Percentiles rank a stretch among this genome's conserved stretches.
phyloP scores from a whole-genome alignment of 2,113 vertebrate species.

The Myodes glareolus region DNA sequence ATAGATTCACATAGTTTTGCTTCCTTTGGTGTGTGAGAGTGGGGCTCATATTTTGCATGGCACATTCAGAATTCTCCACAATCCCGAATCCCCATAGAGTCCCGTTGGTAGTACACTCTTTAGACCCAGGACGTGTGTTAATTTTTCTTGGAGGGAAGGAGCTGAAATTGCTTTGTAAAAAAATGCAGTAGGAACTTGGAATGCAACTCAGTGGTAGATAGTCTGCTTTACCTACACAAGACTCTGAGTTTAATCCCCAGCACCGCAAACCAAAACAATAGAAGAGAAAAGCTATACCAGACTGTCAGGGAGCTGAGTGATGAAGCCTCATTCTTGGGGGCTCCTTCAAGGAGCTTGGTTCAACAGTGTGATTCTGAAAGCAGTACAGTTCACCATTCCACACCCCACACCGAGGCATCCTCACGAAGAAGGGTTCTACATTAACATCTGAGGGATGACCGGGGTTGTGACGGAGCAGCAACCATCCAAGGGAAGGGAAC shows the following conservation, averaged over 20 bases:
- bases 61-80: conserved; percentile 14
- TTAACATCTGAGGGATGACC: conserved; percentile 13
- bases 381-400: neutral
- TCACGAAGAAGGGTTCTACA: neutral
- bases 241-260: neutral
- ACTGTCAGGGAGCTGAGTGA: neutral
- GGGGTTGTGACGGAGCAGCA: conserved; percentile 34
- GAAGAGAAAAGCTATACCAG: neutral
- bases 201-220: neutral
- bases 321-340: conserved; percentile 2
- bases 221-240: neutral
- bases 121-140: conserved; percentile 21
- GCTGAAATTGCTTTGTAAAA: conserved; percentile 58
- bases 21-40: neutral
- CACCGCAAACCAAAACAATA: neutral
- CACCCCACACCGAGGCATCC: neutral
- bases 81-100: conserved; percentile 56
- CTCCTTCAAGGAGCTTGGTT: conserved; percentile 2
- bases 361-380: neutral
- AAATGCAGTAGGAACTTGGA: neutral
- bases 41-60: conserved; percentile 37
- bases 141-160: conserved; percentile 25
- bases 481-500: neutral
- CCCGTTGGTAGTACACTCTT: conserved; percentile 24
- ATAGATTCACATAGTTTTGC: conserved; percentile 61